Base-by-base conservation (phyloP, 2,797 vertebrate species). In the Molothrus aeneus region DNA sequence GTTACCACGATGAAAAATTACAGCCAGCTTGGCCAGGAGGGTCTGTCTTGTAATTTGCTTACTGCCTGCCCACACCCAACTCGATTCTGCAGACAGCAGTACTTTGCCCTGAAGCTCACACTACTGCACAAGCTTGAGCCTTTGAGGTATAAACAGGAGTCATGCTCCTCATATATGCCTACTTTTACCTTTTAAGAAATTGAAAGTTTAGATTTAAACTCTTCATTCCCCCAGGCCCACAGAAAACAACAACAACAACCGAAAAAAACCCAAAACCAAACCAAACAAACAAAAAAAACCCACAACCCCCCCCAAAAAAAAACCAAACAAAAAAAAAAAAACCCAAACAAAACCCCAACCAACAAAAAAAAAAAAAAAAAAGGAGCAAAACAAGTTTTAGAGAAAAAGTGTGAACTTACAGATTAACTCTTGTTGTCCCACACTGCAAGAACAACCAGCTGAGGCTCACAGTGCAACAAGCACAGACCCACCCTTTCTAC, bases 151-250 rank as follows among this genome's bases (percentile, higher is more conserved):
- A 31, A 50, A 57, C 2, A 43, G 8, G 5, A 13, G n/a, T 45
- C 34, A 63, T 60, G 34, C 29, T 91, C 71, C 59, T 36, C 65
- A 83, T 51, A 60, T n/a, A 53, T 8, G n/a, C 3, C 13, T 5
- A 18, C 32, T 85, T 32, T 34, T 74, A 40, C 7, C 17, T 69
- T 61, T 16, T 50, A 50, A 18, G 11, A 68, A 93, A 68, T 16
- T 15, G 26, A 20, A 51, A 26, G 29, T 29, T 84, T 36, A n/a
- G 11, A 32, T 71, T 18, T 13, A 75, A 75, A 80, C 25, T 22
- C n/a, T 47, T 88, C 34, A 34, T 10, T 4, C 6, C 5, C 2
- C 1, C 0, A 2, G 2, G 17, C 42, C 70, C 5, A 2, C 9
- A 31, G 16, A 8, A 53, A 48, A 56, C 32, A 56, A 47, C 22